Percentiles rank a stretch among this genome's conserved stretches.
These are phyloP conservation scores for Palythoa grandis DNA, from an alignment of 92 coral and sea anemone genomes.

Conservation along the genomic window DNA sequence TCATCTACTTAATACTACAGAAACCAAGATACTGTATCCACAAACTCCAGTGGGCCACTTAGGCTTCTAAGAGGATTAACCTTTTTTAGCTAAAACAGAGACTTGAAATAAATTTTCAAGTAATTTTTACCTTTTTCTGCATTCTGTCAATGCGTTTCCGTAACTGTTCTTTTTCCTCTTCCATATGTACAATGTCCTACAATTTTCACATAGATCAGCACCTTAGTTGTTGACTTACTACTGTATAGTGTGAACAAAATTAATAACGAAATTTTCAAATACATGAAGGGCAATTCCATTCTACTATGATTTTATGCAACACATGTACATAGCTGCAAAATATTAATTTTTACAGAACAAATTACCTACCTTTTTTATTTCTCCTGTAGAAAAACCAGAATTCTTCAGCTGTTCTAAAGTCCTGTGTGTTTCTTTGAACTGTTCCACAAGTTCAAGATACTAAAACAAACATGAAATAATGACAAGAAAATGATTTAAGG, in stretches of 20 bases:
- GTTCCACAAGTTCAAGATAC: conserved; percentile 88
- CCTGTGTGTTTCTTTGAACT: conserved; percentile 95
- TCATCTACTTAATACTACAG: too few relatives aligned
- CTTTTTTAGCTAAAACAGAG: not conserved
- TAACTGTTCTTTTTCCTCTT: conserved; percentile 94
- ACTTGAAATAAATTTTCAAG: not conserved
- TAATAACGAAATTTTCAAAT: not conserved
- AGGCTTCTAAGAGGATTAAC: too few relatives aligned
- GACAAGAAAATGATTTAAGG: not conserved
- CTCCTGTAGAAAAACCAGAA: conserved; percentile 96
- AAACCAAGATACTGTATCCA: too few relatives aligned
- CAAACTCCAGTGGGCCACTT: too few relatives aligned
- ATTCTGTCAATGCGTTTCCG: conserved; percentile 92
- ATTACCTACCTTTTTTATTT: conserved; percentile 88
- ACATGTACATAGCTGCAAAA: too few relatives aligned
- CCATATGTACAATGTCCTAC: conserved; percentile 98
- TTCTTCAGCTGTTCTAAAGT: conserved; percentile 81
- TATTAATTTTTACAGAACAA: not conserved
- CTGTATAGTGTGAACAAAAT: too few relatives aligned
- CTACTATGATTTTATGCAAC: too few relatives aligned
- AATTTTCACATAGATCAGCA: not conserved
- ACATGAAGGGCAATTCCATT: not conserved
- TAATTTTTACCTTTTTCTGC: conserved; percentile 82
- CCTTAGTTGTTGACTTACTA: not conserved
- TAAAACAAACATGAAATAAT: conserved; percentile 37